Percentiles rank a stretch among this genome's conserved stretches.
phyloP scores from a whole-genome alignment of 2,113 vertebrate species.

The Coptodon bakossiorum region DNA sequence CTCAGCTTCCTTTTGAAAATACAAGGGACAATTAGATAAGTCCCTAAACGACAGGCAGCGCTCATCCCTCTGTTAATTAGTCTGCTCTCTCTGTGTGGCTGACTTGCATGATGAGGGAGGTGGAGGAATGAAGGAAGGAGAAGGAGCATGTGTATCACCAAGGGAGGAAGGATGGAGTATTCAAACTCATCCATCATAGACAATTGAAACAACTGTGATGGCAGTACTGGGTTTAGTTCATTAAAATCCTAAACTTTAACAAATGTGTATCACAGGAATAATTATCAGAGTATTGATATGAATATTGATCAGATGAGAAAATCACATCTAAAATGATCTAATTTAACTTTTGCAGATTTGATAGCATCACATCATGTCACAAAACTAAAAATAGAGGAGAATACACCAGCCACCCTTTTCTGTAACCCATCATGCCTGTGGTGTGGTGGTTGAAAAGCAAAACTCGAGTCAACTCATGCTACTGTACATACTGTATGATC shows the following conservation, averaged over 20 bases:
- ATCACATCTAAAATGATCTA: neutral
- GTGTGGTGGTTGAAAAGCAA: neutral
- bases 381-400: neutral
- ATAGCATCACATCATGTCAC: accelerated
- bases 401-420: neutral
- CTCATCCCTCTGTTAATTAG: conserved; percentile 33
- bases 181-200: neutral
- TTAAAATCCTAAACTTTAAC: neutral
- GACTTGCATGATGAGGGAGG: neutral
- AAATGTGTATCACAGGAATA: neutral
- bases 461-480: neutral
- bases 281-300: neutral
- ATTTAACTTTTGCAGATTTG: neutral
- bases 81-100: neutral
- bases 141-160: neutral
- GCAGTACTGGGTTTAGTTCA: neutral
- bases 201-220: neutral
- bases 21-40: neutral
- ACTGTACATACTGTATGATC: neutral
- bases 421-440: neutral
- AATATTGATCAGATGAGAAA: neutral
- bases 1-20: neutral
- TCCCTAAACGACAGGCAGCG: neutral
- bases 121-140: neutral
- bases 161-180: neutral